Base-by-base conservation (phyloP, 2,888 invertebrate genomes). In the Agonopterix alstromeriana region DNA sequence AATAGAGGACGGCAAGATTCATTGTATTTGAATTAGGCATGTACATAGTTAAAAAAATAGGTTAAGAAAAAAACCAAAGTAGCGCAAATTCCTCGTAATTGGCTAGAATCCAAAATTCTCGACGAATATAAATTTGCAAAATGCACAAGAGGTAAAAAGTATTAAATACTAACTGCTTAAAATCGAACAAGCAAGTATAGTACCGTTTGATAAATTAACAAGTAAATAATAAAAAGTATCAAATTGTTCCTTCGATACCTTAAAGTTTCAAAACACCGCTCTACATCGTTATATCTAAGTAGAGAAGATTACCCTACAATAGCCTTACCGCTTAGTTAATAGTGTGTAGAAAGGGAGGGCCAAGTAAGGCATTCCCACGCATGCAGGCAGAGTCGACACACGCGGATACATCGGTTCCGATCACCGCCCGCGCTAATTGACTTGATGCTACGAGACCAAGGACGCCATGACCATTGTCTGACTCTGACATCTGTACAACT, bases 391-490 rank as follows among this genome's bases (percentile, higher is more conserved):
- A 38, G n/a, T 4, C 70, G 66, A 59, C 65, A 71, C 74, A 74
- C 75, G 68, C 77, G 80, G 80, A 77, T 77, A 76, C 61, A 70
- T 61, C 75, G 73, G 85, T 85, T 84, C 84, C 83, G 76, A 83
- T 80, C 83, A 71, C 79, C 77, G 83, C 76, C 66, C 74, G 70
- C 77, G 65, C 82, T 85, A 85, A 86, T 86, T 84, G 82, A 74
- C 63, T 65, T 71, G 71, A 74, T 63, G 70, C 72, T 69, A 67
- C 64, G 54, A 63, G 60, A 61, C 70, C 76, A 77, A 78, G 77
- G 77, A 68, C 73, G 61, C 60, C 47, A 47, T 47, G 55, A 54
- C 52, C 48, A 46, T 45, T 44, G 52, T 48, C 40, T 27, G 35
- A 12, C 35, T n/a, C n/a, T 27, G 27, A 27, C 42, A 42, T 42